Conservation (phyloP, 1,140 invertebrate species). For the Drosophila ambigua region DNA sequence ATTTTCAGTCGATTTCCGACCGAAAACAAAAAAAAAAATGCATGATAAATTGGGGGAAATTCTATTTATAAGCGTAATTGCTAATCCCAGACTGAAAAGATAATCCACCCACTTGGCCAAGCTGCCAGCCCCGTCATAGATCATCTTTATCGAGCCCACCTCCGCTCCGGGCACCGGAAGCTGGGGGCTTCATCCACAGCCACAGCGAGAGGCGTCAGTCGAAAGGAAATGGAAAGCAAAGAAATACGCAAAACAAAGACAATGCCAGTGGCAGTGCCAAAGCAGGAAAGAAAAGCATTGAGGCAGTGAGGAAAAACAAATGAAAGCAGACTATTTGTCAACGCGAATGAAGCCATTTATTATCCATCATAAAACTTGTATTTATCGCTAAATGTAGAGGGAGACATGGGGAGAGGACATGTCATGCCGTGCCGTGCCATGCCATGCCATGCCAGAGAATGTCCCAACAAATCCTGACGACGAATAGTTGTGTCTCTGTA, state of each 20-base stretch:
- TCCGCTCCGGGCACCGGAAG: slow-evolving; percentile 45
- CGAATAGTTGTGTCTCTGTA: slow-evolving; percentile 69
- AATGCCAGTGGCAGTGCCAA: slow-evolving; percentile 30
- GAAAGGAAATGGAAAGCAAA: slow-evolving; percentile 14
- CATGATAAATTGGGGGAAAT: slow-evolving; percentile 72
- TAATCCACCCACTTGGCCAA: slow-evolving; percentile 78
- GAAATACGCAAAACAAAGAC: slow-evolving; percentile 43
- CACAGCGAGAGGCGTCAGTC: not conserved
- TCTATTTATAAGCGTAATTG: slow-evolving; percentile 82
- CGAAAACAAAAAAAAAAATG: slow-evolving; percentile 31
- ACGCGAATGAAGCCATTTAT: slow-evolving; percentile 84
- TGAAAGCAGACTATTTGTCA: slow-evolving; percentile 83
- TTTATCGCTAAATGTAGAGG: slow-evolving; percentile 71
- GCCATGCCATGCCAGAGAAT: slow-evolving; percentile 7
- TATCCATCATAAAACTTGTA: slow-evolving; percentile 84
- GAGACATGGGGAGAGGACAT: slow-evolving; percentile 15
- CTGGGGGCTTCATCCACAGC: slow-evolving; percentile 10
- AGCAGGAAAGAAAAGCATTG: slow-evolving; percentile 9
- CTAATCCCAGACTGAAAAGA: slow-evolving; percentile 81
- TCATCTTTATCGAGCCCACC: slow-evolving; percentile 69
- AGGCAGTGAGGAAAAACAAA: slow-evolving; percentile 56
- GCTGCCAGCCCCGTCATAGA: slow-evolving; percentile 59
- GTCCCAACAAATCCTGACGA: slow-evolving; percentile 70
- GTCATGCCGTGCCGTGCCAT: not conserved
- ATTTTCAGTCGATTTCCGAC: slow-evolving; percentile 43